These are phyloP conservation scores for Theodoxus fluviatilis DNA, from an alignment of 2,888 invertebrate species.

Conservation along the genomic window DNA sequence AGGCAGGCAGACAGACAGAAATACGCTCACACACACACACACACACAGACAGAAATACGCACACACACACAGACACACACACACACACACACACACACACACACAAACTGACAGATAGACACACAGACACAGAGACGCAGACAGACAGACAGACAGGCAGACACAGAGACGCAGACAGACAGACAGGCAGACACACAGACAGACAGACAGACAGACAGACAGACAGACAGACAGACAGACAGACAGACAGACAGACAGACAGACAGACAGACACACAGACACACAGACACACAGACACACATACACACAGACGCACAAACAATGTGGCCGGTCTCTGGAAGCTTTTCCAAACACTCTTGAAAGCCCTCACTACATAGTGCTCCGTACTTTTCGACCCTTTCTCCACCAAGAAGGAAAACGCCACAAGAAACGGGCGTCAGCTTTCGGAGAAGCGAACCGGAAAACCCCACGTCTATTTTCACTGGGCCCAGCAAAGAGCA, in stretches of 20 bases:
- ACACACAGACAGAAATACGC: not conserved
- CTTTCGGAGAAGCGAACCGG: too few relatives aligned
- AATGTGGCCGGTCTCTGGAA: too few relatives aligned
- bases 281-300: not conserved
- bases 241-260: conserved; percentile 12
- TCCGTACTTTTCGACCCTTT: too few relatives aligned
- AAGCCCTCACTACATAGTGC: too few relatives aligned
- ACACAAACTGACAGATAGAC: not conserved
- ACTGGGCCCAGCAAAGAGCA: too few relatives aligned
- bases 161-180: not conserved
- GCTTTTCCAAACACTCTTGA: too few relatives aligned
- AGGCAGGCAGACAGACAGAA: too few relatives aligned
- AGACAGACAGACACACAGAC: conserved; percentile 18
- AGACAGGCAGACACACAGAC: not conserved
- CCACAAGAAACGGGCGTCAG: too few relatives aligned
- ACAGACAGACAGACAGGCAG: not conserved
- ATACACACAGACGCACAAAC: not conserved
- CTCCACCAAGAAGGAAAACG: too few relatives aligned
- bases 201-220: conserved; percentile 20
- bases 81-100: conserved; percentile 18
- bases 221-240: conserved; percentile 19
- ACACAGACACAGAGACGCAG: not conserved
- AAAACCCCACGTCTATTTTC: too few relatives aligned
- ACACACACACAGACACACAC: not conserved
- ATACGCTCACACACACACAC: conserved; percentile 2